Evolutionary conservation across 2,888 invertebrate genomes (phyloP), one percentile per base, ranked within the genome.

Genomic region (Nemapogon koenigi): DNA sequence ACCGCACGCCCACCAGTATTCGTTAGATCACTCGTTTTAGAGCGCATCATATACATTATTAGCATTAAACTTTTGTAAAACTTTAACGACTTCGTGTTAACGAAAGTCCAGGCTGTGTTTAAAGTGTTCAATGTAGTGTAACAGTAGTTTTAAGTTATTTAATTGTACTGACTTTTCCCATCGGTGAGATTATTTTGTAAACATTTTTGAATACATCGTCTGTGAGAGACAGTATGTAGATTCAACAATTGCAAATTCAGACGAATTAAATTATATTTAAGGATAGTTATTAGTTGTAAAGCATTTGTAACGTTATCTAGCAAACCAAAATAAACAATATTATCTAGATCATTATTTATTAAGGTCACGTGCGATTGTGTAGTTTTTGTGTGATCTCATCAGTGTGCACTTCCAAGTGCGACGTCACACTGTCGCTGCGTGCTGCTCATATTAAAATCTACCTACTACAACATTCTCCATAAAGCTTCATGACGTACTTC

Each of bases 21-120:
- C 55, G 59, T 16, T 55, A 59, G 73, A 73, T 75, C 75, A 68
- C 78, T 78, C 76, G 76, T 76, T 78, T 73, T 78, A 76, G 76
- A 76, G 78, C 69, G 76, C 50, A 72, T 75, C 75, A 54, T 66
- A 53, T 62, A 73, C 68, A 69, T 63, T 63, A 61, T 57, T 27
- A 27, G n/a, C 14, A 27, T 68, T 75, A 69, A 71, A 67, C 62
- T 46, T 65, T 59, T 52, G 55, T 30, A 30, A 70, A 67, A 65
- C 31, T 14, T 29, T 66, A 54, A 72, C 58, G 63, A 65, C 64
- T 37, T 68, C 68, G 68, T 62, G 40, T 35, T 44, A 49, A 61
- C 68, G 73, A 64, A 57, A 49, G 62, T 71, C 62, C 62, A 75
- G 78, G 78, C 78, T 78, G 78, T 78, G 78, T 70, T 70, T 70